A percentile compares a stretch with the other conserved stretches of the same genome.
Evolutionary conservation across 2,113 vertebrate genomes (phyloP).

Genomic region (Indicator maculatus): DNA sequence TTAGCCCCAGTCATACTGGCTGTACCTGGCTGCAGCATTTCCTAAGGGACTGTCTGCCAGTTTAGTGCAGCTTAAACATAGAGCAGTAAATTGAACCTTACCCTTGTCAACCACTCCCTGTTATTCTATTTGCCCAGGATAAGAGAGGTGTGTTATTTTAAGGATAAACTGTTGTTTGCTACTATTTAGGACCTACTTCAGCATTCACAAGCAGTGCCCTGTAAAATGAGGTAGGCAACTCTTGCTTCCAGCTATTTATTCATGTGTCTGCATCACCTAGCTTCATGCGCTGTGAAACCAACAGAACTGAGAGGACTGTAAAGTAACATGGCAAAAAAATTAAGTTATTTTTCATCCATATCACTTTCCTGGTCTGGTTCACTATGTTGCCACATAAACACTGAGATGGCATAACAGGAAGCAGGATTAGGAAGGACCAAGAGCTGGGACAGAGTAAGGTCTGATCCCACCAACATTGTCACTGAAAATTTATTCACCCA

Average conservation of each 20-base stretch:
- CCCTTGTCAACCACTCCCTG: conserved; percentile 24
- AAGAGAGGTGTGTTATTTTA: background rate
- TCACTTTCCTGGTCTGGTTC: background rate
- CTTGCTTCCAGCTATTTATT: background rate
- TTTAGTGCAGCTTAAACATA: background rate
- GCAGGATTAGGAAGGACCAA: background rate
- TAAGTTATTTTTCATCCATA: background rate
- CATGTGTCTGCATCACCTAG: background rate
- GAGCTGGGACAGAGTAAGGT: background rate
- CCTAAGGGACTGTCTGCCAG: background rate
- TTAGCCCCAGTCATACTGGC: background rate
- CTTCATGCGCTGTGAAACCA: background rate
- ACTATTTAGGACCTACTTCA: background rate
- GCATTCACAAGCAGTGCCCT: background rate
- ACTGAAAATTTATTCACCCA: background rate
- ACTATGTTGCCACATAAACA: background rate
- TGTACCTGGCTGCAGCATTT: background rate
- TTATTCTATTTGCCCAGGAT: conserved; percentile 11
- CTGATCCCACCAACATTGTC: background rate
- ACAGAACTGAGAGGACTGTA: background rate
- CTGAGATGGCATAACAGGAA: background rate
- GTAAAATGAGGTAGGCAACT: background rate
- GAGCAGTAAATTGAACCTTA: conserved; percentile 15
- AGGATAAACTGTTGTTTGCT: background rate
- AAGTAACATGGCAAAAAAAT: background rate